These are phyloP conservation scores for Drosophila biarmipes DNA, from an alignment of 1,140 invertebrate genomes.

Conservation along the genomic window DNA sequence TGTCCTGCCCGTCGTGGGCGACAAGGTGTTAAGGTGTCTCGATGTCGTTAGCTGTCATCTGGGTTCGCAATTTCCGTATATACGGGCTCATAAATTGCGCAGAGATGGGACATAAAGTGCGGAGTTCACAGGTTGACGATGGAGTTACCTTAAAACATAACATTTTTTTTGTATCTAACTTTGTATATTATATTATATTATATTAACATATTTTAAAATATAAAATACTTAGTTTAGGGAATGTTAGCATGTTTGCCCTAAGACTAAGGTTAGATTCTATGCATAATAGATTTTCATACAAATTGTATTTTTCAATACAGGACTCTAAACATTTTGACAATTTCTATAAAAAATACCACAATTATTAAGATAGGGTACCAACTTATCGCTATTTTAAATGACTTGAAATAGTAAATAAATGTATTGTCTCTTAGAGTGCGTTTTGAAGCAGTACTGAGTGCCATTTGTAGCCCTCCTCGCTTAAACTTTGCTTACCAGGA, in stretches of 20 bases:
- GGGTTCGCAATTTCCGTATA: constrained; percentile 49
- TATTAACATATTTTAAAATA: neutral
- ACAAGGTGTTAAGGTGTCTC: constrained; percentile 76
- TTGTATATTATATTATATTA: no score
- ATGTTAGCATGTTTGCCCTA: no score
- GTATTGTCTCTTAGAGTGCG: neutral
- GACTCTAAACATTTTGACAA: no score
- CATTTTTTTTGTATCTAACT: no score
- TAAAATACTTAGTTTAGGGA: no score
- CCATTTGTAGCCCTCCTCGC: constrained; percentile 1
- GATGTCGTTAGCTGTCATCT: constrained; percentile 45
- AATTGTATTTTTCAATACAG: no score
- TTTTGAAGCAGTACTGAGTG: neutral
- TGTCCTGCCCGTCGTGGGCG: constrained; percentile 20
- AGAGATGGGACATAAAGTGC: neutral
- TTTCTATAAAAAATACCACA: no score
- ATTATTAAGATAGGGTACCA: no score
- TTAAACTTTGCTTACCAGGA: constrained; percentile 44
- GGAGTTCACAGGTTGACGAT: neutral
- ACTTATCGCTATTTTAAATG: no score
- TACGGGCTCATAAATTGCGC: constrained; percentile 38
- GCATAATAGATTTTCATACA: no score
- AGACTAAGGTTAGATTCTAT: no score
- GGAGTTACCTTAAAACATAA: neutral
- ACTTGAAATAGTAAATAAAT: neutral